Evolutionary conservation across 2,888 invertebrate genomes (phyloP).

Genomic region (Lithophane ornitopus): DNA sequence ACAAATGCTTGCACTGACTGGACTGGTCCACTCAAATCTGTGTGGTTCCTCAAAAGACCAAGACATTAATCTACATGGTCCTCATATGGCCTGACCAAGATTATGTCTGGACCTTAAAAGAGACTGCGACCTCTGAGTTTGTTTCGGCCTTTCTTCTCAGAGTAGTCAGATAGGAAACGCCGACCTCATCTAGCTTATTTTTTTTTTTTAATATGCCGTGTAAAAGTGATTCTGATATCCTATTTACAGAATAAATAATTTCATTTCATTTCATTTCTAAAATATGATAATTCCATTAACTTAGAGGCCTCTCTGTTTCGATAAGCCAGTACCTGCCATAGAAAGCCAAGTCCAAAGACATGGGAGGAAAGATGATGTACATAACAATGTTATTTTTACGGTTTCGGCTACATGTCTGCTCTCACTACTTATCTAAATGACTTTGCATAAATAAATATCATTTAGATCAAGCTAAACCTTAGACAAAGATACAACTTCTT

Average conservation of each 20-base stretch:
- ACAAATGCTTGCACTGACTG: not conserved
- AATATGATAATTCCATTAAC: not conserved
- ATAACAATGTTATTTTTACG: not conserved
- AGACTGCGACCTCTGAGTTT: no score
- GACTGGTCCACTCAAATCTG: not conserved
- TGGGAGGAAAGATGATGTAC: no score
- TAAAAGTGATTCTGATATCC: no score
- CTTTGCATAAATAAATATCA: slow-evolving; percentile 10
- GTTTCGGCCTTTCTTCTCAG: no score
- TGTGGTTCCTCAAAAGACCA: not conserved
- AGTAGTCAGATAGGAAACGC: no score
- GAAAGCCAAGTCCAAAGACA: not conserved
- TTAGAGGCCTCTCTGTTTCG: not conserved
- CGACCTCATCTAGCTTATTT: no score
- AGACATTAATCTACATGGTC: no score
- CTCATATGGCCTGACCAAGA: no score
- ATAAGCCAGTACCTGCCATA: not conserved
- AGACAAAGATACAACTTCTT: slow-evolving; percentile 34
- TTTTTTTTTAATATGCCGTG: no score
- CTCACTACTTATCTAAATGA: slow-evolving; percentile 6
- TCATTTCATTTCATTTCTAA: no score
- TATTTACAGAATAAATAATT: no score
- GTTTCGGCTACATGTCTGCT: not conserved
- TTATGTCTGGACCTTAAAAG: no score
- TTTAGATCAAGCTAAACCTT: slow-evolving; percentile 31